These are phyloP conservation scores for Tapirus terrestris DNA, from an alignment of 2,113 vertebrate genomes.

Conservation along the genomic window DNA sequence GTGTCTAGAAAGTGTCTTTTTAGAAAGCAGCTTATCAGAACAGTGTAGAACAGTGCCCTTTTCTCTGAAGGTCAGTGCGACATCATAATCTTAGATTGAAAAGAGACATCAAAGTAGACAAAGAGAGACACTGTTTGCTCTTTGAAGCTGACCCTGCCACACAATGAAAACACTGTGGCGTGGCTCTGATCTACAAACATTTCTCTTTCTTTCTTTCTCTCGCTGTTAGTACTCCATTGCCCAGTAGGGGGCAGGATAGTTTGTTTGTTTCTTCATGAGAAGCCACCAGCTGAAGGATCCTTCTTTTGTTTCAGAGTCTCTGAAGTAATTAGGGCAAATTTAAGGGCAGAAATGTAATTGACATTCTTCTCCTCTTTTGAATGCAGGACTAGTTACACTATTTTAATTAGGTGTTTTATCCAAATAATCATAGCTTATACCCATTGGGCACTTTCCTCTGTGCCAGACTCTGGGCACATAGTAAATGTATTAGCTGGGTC, in stretches of 20 bases:
- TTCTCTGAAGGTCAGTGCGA: neutral
- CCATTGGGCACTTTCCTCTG: neutral
- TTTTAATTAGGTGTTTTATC: neutral
- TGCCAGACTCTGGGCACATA: neutral
- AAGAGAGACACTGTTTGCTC: neutral
- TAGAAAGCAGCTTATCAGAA: neutral
- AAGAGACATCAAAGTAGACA: slow-evolving; percentile 41
- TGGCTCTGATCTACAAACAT: accelerated
- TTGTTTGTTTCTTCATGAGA: neutral
- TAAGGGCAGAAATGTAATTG: neutral
- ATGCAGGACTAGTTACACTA: neutral
- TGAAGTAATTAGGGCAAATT: neutral
- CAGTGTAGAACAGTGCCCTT: neutral
- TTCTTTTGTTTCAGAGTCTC: neutral
- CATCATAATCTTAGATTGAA: slow-evolving; percentile 24
- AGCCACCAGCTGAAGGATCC: neutral
- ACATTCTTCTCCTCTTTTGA: neutral
- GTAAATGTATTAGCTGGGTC: neutral
- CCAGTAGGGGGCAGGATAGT: slow-evolving; percentile 54
- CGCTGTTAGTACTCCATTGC: neutral
- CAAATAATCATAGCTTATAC: neutral
- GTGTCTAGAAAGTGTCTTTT: neutral
- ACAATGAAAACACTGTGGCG: accelerated
- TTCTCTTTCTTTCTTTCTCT: neutral
- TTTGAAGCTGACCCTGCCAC: neutral